phyloP scores from a whole-genome alignment of 2,888 invertebrate species.

The Agonopterix arenella region DNA sequence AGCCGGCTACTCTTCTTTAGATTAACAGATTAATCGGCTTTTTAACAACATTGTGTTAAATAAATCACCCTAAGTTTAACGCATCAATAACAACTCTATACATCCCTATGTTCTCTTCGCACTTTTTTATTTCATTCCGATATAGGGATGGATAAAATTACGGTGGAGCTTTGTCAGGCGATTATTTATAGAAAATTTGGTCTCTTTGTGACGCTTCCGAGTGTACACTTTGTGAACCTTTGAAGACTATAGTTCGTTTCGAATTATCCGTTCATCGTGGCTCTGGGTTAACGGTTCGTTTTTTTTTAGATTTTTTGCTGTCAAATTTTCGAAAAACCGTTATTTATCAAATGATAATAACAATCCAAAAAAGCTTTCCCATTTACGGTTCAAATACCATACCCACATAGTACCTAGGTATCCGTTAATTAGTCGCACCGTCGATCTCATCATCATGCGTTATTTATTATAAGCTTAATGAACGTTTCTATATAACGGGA shows the following conservation, averaged over 20 bases:
- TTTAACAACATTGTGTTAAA: neutral
- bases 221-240: slow-evolving; percentile 31
- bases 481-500: too few species aligned
- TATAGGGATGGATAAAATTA: slow-evolving; percentile 72
- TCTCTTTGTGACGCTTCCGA: slow-evolving; percentile 65
- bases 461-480: too few species aligned
- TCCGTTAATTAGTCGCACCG: too few species aligned
- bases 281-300: slow-evolving; percentile 35
- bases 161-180: slow-evolving; percentile 63
- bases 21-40: too few species aligned
- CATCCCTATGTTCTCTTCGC: slow-evolving; percentile 31
- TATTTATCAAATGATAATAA: neutral
- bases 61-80: slow-evolving; percentile 7
- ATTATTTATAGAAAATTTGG: slow-evolving; percentile 75
- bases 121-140: slow-evolving; percentile 66
- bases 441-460: too few species aligned
- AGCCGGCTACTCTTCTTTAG: too few species aligned
- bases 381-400: neutral
- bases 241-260: slow-evolving; percentile 35
- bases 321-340: neutral
- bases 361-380: neutral
- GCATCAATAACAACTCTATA: slow-evolving; percentile 31
- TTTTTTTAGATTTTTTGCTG: slow-evolving; percentile 24
- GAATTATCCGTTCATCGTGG: slow-evolving; percentile 44
- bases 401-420: neutral